Conservation (phyloP, 2,888 invertebrate species). For the Eilema depressum region DNA sequence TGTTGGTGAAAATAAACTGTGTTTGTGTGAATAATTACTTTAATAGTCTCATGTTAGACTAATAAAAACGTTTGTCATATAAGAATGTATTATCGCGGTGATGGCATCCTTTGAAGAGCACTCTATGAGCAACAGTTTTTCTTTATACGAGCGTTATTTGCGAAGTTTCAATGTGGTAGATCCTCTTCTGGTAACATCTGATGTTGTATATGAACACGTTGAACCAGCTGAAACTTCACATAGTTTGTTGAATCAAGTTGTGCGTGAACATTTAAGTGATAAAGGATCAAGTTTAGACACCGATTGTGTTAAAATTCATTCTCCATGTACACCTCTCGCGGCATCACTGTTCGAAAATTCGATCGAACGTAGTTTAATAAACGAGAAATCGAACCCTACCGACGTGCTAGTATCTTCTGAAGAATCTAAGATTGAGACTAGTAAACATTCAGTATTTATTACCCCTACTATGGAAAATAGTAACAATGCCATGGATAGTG, state of each 20-base stretch:
- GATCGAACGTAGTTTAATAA: conserved; percentile 67
- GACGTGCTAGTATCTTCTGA: conserved; percentile 74
- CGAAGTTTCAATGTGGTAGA: conserved; percentile 80
- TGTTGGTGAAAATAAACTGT: not conserved
- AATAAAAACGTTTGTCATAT: conserved; percentile 12
- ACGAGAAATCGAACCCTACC: conserved; percentile 72
- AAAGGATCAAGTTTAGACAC: conserved; percentile 65
- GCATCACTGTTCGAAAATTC: conserved; percentile 69
- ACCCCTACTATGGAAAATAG: conserved; percentile 85
- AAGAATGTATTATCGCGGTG: conserved; percentile 68
- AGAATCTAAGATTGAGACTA: conserved; percentile 70
- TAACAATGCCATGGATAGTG: conserved; percentile 83
- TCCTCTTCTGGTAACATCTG: conserved; percentile 58
- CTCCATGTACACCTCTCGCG: conserved; percentile 66
- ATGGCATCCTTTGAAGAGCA: conserved; percentile 83
- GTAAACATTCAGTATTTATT: conserved; percentile 77
- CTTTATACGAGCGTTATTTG: conserved; percentile 80
- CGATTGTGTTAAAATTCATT: conserved; percentile 68
- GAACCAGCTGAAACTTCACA: conserved; percentile 60
- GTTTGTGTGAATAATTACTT: not conserved
- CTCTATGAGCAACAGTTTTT: conserved; percentile 82
- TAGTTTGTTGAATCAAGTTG: conserved; percentile 58
- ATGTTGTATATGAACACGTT: conserved; percentile 66
- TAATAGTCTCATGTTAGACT: not conserved
- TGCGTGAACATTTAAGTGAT: conserved; percentile 58